Percentiles rank a stretch among this genome's conserved stretches.
Evolutionary conservation across 2,888 invertebrate genomes (phyloP).

Genomic region (Dione juno): DNA sequence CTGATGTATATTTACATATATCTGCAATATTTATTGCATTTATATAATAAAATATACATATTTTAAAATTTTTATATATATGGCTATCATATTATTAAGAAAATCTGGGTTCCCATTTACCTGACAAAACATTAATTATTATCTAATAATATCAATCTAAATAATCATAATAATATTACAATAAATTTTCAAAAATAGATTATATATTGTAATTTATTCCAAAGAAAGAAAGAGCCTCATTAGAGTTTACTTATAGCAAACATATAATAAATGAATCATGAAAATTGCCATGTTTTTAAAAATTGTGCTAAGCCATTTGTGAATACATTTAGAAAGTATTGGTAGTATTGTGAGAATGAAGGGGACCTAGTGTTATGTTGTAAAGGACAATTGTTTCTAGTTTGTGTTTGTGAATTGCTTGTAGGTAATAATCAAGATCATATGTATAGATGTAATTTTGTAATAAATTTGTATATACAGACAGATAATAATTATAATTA

Average conservation of each 20-base stretch:
- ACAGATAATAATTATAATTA: constrained; percentile 59
- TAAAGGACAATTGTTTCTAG: constrained; percentile 39
- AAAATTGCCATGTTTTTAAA: constrained; percentile 16
- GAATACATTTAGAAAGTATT: constrained; percentile 20
- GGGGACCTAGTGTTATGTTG: constrained; percentile 45
- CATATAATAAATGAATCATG: background rate
- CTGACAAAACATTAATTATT: constrained; percentile 13
- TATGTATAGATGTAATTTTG: constrained; percentile 63
- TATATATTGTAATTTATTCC: constrained; percentile 23
- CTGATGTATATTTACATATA: constrained; percentile 42
- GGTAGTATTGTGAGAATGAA: constrained; percentile 32
- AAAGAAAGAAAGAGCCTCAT: constrained; percentile 23
- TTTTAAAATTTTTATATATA: constrained; percentile 37
- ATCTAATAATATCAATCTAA: constrained; percentile 30
- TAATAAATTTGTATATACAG: constrained; percentile 75
- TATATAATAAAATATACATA: constrained; percentile 43
- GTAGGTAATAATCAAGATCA: constrained; percentile 43
- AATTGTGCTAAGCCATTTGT: constrained; percentile 14
- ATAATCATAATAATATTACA: constrained; percentile 22
- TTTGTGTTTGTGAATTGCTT: constrained; percentile 48
- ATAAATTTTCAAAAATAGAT: constrained; percentile 12
- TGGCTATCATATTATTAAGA: constrained; percentile 26
- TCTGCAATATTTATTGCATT: constrained; percentile 52
- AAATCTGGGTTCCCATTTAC: constrained; percentile 35
- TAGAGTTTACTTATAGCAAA: constrained; percentile 23